A percentile compares a stretch with the other conserved stretches of the same genome.
Conservation (phyloP, 2,113 vertebrate species). For the Balaeniceps rex region DNA sequence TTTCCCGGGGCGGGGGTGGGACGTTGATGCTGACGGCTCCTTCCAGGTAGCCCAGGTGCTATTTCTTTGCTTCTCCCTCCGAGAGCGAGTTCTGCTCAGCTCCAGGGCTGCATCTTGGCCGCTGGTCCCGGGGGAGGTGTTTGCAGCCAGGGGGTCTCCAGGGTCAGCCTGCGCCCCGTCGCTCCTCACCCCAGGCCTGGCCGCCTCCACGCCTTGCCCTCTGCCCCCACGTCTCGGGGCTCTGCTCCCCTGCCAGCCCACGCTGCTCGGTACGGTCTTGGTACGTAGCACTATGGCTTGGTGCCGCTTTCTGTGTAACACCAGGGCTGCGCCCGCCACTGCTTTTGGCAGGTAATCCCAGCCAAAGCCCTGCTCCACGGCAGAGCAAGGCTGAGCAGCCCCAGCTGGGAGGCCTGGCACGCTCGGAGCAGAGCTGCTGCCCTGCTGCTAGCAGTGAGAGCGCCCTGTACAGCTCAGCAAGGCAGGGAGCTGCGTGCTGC, state of each 20-base stretch:
- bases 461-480: background rate
- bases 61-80: background rate
- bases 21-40: background rate
- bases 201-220: background rate
- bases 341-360: background rate
- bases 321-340: too few relatives aligned
- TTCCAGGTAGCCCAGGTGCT: background rate
- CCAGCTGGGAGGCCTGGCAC: background rate
- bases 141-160: background rate
- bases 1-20: background rate
- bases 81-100: background rate
- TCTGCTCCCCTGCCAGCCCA: background rate
- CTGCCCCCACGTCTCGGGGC: background rate
- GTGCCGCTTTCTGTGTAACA: background rate
- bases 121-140: background rate
- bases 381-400: background rate
- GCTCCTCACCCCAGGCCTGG: background rate
- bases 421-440: background rate
- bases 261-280: accelerated
- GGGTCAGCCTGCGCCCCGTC: too few relatives aligned
- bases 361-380: background rate
- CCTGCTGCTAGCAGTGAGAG: background rate
- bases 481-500: background rate
- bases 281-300: background rate
- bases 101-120: background rate